A percentile compares a stretch with the other conserved stretches of the same genome.
Evolutionary conservation across 2,797 vertebrate genomes (phyloP).

Genomic region (Dendrocincla fuliginosa): DNA sequence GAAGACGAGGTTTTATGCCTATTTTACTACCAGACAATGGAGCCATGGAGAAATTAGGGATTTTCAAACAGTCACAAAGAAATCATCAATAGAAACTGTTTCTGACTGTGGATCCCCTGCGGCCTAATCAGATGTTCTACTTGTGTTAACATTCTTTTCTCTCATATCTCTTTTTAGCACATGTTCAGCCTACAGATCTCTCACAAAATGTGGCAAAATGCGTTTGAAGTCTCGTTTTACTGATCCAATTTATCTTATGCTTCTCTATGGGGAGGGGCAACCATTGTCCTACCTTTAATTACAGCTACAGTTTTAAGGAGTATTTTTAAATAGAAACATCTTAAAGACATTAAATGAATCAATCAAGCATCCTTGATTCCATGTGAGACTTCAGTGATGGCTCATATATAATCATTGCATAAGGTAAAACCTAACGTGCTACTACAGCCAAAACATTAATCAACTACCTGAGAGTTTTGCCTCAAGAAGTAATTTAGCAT

Average conservation of each 20-base stretch:
- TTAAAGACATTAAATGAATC: constrained; percentile 10
- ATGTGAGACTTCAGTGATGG: background rate
- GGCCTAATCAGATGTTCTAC: background rate
- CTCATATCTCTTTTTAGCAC: background rate
- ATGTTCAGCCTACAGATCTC: background rate
- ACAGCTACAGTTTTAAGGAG: background rate
- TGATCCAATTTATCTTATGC: background rate
- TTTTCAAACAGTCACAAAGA: background rate
- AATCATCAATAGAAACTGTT: background rate
- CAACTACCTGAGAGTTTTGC: constrained; percentile 6
- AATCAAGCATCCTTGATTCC: background rate
- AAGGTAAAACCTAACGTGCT: background rate
- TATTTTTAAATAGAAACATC: constrained; percentile 26
- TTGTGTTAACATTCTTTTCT: background rate
- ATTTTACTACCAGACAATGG: background rate
- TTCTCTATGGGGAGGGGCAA: background rate
- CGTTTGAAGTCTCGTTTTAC: background rate
- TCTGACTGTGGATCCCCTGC: background rate
- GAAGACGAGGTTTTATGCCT: background rate
- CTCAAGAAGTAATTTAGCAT: constrained; percentile 11
- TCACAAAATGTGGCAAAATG: background rate
- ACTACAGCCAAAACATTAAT: constrained; percentile 31
- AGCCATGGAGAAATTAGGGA: background rate
- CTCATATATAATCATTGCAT: constrained; percentile 6
- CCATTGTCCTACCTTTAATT: background rate